phyloP scores from a whole-genome alignment of 2,797 vertebrate species.

The Helostoma temminkii region DNA sequence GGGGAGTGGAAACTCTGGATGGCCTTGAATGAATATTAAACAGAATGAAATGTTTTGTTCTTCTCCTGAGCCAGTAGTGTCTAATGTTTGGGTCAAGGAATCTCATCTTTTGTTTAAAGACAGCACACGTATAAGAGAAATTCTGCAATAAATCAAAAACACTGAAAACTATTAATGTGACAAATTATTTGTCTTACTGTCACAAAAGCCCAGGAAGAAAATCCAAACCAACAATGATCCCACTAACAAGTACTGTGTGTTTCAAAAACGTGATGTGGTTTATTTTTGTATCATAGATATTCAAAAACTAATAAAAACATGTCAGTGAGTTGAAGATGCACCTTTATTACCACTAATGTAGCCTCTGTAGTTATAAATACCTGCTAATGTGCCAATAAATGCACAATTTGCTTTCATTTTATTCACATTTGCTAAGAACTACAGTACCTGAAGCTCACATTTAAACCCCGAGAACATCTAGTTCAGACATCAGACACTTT shows the following conservation, averaged over 20 bases:
- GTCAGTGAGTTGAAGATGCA: neutral
- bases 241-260: neutral
- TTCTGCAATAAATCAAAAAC: neutral
- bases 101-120: too few relatives aligned
- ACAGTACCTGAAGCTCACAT: neutral
- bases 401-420: too few relatives aligned
- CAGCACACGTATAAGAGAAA: neutral
- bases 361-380: too few relatives aligned
- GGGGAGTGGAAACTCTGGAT: neutral
- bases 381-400: neutral
- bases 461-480: neutral
- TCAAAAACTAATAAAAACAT: neutral
- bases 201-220: neutral
- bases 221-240: neutral
- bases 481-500: neutral
- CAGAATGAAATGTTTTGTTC: slow-evolving; percentile 4
- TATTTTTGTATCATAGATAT: neutral
- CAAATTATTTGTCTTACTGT: neutral
- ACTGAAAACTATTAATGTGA: too few relatives aligned
- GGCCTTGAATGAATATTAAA: slow-evolving; percentile 7
- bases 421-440: neutral
- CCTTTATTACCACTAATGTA: neutral
- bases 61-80: neutral
- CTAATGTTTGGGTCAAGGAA: too few relatives aligned
- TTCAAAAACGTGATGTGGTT: neutral